phyloP scores from a whole-genome alignment of 2,797 vertebrate species.

The Catostomus latipinnis region DNA sequence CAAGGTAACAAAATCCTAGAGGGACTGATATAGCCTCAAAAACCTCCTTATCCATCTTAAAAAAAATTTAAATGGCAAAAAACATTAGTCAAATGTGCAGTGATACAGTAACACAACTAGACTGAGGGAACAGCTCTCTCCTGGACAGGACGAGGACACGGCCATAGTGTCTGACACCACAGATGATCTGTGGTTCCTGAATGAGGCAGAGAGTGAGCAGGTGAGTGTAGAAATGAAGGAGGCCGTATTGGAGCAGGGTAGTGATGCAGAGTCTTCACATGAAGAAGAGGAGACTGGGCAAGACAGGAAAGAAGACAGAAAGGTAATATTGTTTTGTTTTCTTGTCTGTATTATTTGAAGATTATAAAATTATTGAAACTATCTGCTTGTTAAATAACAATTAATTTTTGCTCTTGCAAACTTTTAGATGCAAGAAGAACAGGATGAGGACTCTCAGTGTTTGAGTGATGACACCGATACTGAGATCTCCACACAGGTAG shows the following conservation, averaged over 20 bases:
- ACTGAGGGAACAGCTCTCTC: constrained; percentile 78
- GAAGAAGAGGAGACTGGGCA: constrained; percentile 72
- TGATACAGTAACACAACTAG: constrained; percentile 65
- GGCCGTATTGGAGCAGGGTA: constrained; percentile 79
- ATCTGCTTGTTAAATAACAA: background rate
- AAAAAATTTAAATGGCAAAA: background rate
- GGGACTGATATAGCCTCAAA: no score
- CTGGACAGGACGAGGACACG: constrained; percentile 90
- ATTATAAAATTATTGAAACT: background rate
- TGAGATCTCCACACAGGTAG: constrained; percentile 89
- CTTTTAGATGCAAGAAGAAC: constrained; percentile 82
- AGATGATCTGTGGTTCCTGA: constrained; percentile 95
- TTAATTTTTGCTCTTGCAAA: background rate
- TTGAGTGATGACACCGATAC: constrained; percentile 92
- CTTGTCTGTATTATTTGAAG: background rate
- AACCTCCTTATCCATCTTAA: background rate
- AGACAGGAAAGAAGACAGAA: constrained; percentile 64
- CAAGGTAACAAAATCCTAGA: no score
- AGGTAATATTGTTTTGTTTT: constrained; percentile 57
- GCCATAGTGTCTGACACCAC: constrained; percentile 95
- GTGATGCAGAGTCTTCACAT: constrained; percentile 73
- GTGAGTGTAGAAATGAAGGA: constrained; percentile 85
- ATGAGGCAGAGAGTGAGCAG: constrained; percentile 88
- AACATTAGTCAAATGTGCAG: background rate
- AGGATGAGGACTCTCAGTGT: constrained; percentile 89